phyloP scores from a whole-genome alignment of 2,113 vertebrate species.

The Catharus bicknelli region DNA sequence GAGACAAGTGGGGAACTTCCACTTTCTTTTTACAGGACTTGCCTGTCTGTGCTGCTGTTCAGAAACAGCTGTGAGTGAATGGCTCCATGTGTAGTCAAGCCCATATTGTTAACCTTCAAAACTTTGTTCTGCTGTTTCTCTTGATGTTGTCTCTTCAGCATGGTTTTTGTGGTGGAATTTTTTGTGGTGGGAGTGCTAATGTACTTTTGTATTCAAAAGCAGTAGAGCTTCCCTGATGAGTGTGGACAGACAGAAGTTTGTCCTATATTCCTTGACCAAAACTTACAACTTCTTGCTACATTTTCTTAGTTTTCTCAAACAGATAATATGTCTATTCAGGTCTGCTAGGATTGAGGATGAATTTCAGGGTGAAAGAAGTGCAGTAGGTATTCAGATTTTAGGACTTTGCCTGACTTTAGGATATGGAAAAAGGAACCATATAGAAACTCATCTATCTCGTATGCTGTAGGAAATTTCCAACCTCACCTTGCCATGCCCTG shows the following conservation, averaged over 20 bases:
- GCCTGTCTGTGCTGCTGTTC: neutral
- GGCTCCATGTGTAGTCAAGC: neutral
- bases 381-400: neutral
- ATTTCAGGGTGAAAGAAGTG: neutral
- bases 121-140: neutral
- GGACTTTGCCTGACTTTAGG: neutral
- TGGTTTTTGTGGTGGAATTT: neutral
- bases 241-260: neutral
- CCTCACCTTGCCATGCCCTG: neutral
- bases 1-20: neutral
- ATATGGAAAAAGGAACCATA: fast-evolving
- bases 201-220: neutral
- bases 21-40: neutral
- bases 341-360: neutral
- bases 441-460: neutral
- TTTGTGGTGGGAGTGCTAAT: neutral
- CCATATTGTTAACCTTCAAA: slow-evolving; percentile 16
- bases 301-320: neutral
- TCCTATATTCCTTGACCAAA: neutral
- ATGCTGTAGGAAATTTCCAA: neutral
- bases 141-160: neutral
- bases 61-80: neutral
- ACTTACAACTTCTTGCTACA: neutral
- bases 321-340: neutral
- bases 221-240: neutral